A percentile compares a stretch with the other conserved stretches of the same genome.
Conservation (phyloP, 2,113 vertebrate genomes). For the Tursiops truncatus region DNA sequence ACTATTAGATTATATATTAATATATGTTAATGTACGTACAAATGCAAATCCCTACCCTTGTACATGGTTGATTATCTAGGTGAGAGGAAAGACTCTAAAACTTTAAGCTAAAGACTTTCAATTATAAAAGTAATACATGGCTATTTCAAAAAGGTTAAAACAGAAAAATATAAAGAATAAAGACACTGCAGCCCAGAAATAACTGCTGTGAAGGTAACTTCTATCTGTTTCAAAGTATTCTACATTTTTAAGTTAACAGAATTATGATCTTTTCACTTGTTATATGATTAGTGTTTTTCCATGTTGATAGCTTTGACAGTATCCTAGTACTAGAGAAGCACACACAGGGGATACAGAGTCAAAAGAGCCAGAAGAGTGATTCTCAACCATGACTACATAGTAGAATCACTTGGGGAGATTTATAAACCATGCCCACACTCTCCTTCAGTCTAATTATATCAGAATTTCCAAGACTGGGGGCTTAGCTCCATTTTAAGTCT, state of each 20-base stretch:
- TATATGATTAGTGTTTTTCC: background rate
- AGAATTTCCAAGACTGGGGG: background rate
- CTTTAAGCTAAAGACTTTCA: constrained; percentile 4
- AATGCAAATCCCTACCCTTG: background rate
- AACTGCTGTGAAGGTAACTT: background rate
- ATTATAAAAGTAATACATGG: background rate
- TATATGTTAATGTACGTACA: background rate
- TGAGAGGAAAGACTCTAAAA: background rate
- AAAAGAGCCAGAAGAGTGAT: background rate
- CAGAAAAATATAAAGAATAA: background rate
- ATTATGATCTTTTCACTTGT: background rate
- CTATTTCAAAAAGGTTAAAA: constrained; percentile 25
- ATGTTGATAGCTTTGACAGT: background rate
- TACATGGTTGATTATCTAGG: background rate
- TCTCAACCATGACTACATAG: background rate
- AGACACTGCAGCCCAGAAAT: background rate
- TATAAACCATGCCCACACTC: background rate
- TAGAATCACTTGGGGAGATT: background rate
- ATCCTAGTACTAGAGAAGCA: background rate
- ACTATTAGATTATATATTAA: background rate
- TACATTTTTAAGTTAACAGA: background rate
- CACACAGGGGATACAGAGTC: background rate
- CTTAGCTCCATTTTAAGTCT: background rate
- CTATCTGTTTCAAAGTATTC: background rate
- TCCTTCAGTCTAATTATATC: background rate